These are phyloP conservation scores for Hormiphora californensis DNA, from an alignment of 37 sponge, comb jelly and placozoan species.

Conservation along the genomic window DNA sequence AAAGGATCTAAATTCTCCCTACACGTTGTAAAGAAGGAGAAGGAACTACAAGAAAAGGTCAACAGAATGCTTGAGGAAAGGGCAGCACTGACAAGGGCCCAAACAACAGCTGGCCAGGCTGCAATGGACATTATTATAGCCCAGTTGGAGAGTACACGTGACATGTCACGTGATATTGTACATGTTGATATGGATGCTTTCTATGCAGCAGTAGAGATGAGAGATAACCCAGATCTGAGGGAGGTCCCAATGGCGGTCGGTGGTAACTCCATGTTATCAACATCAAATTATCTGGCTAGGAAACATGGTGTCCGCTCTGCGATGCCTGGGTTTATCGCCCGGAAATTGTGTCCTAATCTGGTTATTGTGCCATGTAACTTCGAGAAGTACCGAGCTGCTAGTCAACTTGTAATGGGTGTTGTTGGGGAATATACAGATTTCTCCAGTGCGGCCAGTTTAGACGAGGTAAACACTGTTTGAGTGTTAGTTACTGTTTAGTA, in stretches of 20 bases:
- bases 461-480: no score
- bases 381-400: conserved; percentile 69
- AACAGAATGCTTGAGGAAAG: conserved; percentile 61
- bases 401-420: conserved; percentile 49
- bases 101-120: conserved; percentile 27
- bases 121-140: conserved; percentile 63
- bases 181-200: conserved; percentile 99
- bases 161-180: conserved; percentile 73
- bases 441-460: background rate
- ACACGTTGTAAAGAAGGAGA: conserved; percentile 74
- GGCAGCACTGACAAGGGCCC: conserved; percentile 50
- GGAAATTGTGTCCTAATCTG: conserved; percentile 82
- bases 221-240: conserved; percentile 70
- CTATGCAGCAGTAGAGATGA: conserved; percentile 96
- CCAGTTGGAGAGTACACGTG: conserved; percentile 67
- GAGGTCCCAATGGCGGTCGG: conserved; percentile 93
- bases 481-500: no score
- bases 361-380: conserved; percentile 72
- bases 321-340: conserved; percentile 97
- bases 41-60: conserved; percentile 60
- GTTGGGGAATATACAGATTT: background rate
- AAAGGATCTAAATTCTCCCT: conserved; percentile 83
- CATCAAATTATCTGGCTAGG: conserved; percentile 92
- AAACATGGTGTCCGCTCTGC: conserved; percentile 88
- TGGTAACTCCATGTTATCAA: conserved; percentile 77